phyloP scores from a whole-genome alignment of 2,888 invertebrate genomes.

The Temnothorax ravouxi region DNA sequence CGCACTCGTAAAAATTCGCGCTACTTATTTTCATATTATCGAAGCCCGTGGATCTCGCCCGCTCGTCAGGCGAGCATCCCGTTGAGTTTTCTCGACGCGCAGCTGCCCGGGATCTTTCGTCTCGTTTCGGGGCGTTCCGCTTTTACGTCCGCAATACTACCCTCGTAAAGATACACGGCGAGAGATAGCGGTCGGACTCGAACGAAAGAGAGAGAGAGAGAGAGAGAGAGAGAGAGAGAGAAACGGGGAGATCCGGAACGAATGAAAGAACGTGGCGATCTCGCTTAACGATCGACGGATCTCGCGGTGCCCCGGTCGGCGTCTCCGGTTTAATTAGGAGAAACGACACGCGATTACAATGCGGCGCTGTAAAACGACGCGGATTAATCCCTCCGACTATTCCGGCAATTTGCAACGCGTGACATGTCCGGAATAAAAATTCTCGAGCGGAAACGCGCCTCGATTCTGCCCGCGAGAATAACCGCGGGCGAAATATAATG shows the following conservation, averaged over 20 bases:
- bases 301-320: neutral
- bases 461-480: neutral
- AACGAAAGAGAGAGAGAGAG: neutral
- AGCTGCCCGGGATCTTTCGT: slow-evolving; percentile 32
- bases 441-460: neutral
- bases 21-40: slow-evolving; percentile 46
- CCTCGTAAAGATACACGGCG: slow-evolving; percentile 46
- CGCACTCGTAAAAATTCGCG: slow-evolving; percentile 48
- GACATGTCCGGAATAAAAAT: slow-evolving; percentile 30
- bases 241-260: neutral
- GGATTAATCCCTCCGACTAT: slow-evolving; percentile 26
- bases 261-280: slow-evolving; percentile 24
- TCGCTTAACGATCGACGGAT: slow-evolving; percentile 19
- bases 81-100: neutral
- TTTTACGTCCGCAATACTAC: slow-evolving; percentile 40
- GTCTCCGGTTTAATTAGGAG: slow-evolving; percentile 28
- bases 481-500: slow-evolving; percentile 9
- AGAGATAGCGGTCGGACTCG: slow-evolving; percentile 1
- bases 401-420: slow-evolving; percentile 17
- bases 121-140: slow-evolving; percentile 25
- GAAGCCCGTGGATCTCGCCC: neutral
- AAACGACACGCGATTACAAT: slow-evolving; percentile 29
- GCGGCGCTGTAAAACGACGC: slow-evolving; percentile 24
- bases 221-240: too few relatives aligned
- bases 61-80: neutral